Evolutionary conservation across 2,888 invertebrate species (phyloP).

Genomic region (Coronaproctus castanopsis): DNA sequence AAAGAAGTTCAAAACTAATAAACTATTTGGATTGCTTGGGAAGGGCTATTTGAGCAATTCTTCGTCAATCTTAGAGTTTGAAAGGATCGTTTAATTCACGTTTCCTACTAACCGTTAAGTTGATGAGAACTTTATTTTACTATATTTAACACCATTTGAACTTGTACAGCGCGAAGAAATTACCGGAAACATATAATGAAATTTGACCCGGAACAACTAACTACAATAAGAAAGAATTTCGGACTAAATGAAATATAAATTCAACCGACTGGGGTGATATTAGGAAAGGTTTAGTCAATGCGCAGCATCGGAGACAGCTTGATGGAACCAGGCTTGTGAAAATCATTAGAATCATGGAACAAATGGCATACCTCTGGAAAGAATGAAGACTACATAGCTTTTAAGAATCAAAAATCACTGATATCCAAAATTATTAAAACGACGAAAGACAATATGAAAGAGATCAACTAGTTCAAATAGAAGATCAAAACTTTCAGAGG

Average conservation of each 20-base stretch:
- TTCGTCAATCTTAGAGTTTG: too few relatives aligned
- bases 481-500: background rate
- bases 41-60: too few relatives aligned
- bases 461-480: background rate
- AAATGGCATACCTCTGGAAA: background rate
- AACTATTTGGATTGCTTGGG: too few relatives aligned
- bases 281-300: background rate
- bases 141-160: too few relatives aligned
- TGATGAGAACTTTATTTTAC: too few relatives aligned
- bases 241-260: background rate
- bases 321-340: background rate
- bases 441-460: background rate
- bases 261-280: background rate
- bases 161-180: too few relatives aligned
- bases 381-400: background rate
- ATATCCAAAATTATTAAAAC: background rate
- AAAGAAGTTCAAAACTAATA: too few relatives aligned
- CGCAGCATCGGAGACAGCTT: background rate
- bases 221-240: background rate
- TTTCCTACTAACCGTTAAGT: too few relatives aligned
- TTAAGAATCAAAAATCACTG: background rate
- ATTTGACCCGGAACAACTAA: too few relatives aligned
- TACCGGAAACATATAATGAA: too few relatives aligned
- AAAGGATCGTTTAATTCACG: too few relatives aligned
- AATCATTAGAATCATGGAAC: background rate